phyloP scores from a whole-genome alignment of 2,113 vertebrate genomes.

The Percopsis transmontana region DNA sequence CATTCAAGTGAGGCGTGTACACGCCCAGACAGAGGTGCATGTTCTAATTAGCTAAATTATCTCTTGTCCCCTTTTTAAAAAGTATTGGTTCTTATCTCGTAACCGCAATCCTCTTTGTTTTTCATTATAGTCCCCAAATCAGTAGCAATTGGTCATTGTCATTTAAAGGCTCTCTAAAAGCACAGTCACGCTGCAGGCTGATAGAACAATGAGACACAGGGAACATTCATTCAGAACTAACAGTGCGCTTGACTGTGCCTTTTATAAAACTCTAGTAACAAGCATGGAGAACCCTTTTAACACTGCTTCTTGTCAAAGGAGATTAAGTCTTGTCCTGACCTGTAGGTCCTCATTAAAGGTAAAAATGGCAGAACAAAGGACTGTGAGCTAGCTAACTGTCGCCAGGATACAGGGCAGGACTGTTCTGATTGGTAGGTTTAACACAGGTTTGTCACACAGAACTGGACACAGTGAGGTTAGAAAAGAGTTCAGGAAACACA shows the following conservation, averaged over 20 bases:
- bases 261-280: conserved; percentile 6
- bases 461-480: not conserved
- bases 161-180: too few relatives aligned
- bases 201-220: not conserved
- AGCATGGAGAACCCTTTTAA: not conserved
- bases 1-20: too few relatives aligned
- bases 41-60: too few relatives aligned
- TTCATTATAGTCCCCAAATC: too few relatives aligned
- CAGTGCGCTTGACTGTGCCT: not conserved
- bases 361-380: not conserved
- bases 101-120: too few relatives aligned
- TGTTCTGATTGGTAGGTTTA: not conserved
- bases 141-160: too few relatives aligned
- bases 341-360: conserved; percentile 13
- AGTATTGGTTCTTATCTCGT: too few relatives aligned
- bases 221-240: not conserved
- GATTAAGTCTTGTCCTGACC: conserved; percentile 2
- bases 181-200: too few relatives aligned
- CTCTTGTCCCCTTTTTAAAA: too few relatives aligned
- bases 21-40: too few relatives aligned
- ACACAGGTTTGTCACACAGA: not conserved
- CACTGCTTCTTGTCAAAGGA: not conserved
- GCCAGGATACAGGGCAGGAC: not conserved
- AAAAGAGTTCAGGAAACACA: not conserved
- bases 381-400: not conserved